Evolutionary conservation across 2,797 vertebrate species (phyloP), one percentile per base, ranked within the genome.

Genomic region (Pipistrellus pipistrellus): DNA sequence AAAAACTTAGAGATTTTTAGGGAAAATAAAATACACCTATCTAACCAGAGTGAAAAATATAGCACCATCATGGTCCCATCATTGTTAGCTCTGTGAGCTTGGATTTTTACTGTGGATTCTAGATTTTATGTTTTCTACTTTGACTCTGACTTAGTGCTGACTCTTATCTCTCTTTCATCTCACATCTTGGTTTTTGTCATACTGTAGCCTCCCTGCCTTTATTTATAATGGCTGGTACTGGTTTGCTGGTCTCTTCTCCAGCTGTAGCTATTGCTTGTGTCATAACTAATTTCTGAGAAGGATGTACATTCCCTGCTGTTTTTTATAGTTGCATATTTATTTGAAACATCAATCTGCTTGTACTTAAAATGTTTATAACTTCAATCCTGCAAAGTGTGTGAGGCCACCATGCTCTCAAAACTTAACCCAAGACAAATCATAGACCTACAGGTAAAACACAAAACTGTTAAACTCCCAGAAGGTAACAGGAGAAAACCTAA

Each of bases 291-390:
- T 46, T 75, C 62, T 32, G 20, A 82, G 41, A 72, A 72, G 77
- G 46, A 20, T 73, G 38, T 72, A 38, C 66, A 78, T 55, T 84
- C n/a, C 46, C 35, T 92, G 66, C 73, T 59, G 32, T 59, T 41
- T 88, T 84, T 48, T 80, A 41, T 68, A 68, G 57, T 78, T 59
- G 57, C 25, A 4, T 88, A n/a, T 59, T 73, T 66, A 66, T 62
- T 73, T 78, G n/a, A 3, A 62, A 15, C 8, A 44, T 91, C 35
- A 53, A 23, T 88, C 38, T 23, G 25, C 38, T 84, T 85, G 1
- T n/a, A 53, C 35, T 69, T 85, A 88, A 91, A 68, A 68, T 77
- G 48, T 66, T 77, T 84, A 46, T 72, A 59, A 78, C 77, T 93
- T 88, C 41, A 73, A 27, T 91, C 25, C 57, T 78, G 46, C 13